A percentile compares a stretch with the other conserved stretches of the same genome.
phyloP scores from a whole-genome alignment of 1,140 invertebrate genomes.

The Hyphantria cunea region DNA sequence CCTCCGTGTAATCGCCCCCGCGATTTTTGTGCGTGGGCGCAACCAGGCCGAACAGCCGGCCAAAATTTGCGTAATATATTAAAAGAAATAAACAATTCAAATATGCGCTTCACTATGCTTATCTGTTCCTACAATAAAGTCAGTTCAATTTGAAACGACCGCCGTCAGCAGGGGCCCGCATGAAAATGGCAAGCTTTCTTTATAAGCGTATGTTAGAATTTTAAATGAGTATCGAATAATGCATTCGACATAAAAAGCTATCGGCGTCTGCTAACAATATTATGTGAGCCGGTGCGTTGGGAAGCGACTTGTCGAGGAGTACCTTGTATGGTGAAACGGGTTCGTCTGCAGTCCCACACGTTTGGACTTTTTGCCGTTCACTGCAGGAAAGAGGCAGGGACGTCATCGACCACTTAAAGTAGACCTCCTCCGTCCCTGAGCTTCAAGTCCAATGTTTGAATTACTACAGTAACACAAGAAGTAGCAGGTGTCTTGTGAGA shows the following conservation, averaged over 20 bases:
- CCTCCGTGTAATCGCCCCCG: conserved; percentile 70
- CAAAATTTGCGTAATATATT: conserved; percentile 77
- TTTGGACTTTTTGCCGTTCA: conserved; percentile 74
- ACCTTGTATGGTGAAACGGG: conserved; percentile 78
- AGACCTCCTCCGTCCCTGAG: conserved; percentile 44
- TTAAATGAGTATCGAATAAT: conserved; percentile 81
- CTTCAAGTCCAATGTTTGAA: conserved; percentile 18
- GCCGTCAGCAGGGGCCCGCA: conserved; percentile 67
- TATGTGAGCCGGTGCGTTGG: conserved; percentile 76
- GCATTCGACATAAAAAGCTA: conserved; percentile 80
- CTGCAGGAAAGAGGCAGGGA: conserved; percentile 67
- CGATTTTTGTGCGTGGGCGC: conserved; percentile 73
- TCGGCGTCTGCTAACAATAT: conserved; percentile 76
- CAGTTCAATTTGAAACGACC: conserved; percentile 50
- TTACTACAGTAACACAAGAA: conserved; percentile 43
- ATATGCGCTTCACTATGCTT: conserved; percentile 34
- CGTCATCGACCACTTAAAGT: conserved; percentile 49
- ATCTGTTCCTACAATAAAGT: conserved; percentile 31
- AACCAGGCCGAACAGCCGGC: conserved; percentile 52
- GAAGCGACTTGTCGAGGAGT: conserved; percentile 68
- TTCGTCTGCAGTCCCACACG: conserved; percentile 78
- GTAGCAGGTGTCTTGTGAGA: conserved; percentile 22
- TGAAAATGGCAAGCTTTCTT: conserved; percentile 77
- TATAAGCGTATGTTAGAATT: conserved; percentile 79
- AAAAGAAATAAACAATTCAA: conserved; percentile 56